Base-by-base conservation (phyloP, 2,888 invertebrate genomes). In the Amiota mariae region DNA sequence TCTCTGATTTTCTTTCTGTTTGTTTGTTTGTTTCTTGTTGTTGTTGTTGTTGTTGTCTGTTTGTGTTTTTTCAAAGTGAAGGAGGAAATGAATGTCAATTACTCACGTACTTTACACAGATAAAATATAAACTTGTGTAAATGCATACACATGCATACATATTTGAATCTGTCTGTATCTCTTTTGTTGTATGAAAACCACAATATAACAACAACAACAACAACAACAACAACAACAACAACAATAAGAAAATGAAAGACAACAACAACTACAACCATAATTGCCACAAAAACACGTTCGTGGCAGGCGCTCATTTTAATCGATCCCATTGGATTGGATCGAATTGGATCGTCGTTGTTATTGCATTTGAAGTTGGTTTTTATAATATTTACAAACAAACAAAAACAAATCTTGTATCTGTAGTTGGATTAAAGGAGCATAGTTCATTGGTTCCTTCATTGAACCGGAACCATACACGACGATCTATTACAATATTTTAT, bases 51-150 rank as follows among this genome's bases (percentile, higher is more conserved):
- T 15, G 57, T 57, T 18, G 57, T 59, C 20, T 59, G 6, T 36
- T 36, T 36, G 3, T 36, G 20, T 59, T 59, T 63, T 63, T 18
- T 63, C 63, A n/a, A 24, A 51, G 80, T 72, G 80, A 81, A 81
- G 79, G 73, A 81, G 81, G 81, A 81, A 81, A 81, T 81, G 80
- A 81, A 81, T 81, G 80, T 77, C 79, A 81, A 81, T 81, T 81
- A 80, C 81, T 80, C 80, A 81, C 76, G 76, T 75, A 79, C 73
- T 72, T 72, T 36, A 74, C 66, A 76, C 73, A 76, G 70, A 57
- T 15, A 59, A 71, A 76, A 36, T 51, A 66, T 59, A 73, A 61
- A 73, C 59, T 47, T 64, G 75, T 72, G 66, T 57, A 76, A 56
- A 20, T 49, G 12, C 24, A 66, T 66, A 66, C 15, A 24, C 24